A percentile compares a stretch with the other conserved stretches of the same genome.
Evolutionary conservation across 2,113 vertebrate species (phyloP).

Genomic region (Tringa solitaria): DNA sequence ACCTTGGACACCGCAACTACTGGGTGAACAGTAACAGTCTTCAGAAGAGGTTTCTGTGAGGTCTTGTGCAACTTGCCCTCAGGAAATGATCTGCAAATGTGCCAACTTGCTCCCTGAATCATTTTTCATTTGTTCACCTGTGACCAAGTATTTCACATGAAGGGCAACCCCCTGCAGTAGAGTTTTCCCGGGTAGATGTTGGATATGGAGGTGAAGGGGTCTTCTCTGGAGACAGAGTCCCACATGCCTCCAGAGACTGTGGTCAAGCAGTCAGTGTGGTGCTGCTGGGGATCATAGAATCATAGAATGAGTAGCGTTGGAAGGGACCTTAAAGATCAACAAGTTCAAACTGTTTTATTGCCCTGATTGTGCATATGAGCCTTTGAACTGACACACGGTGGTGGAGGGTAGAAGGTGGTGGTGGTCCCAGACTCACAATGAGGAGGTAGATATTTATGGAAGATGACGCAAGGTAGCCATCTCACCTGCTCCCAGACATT

Average conservation of each 20-base stretch:
- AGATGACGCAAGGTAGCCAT: no score
- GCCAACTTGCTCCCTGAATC: not conserved
- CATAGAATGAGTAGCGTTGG: no score
- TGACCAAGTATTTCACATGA: not conserved
- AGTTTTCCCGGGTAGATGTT: not conserved
- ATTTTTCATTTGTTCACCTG: not conserved
- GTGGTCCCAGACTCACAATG: no score
- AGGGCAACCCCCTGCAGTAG: rapidly evolving
- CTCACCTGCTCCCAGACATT: no score
- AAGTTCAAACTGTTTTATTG: no score
- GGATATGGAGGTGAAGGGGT: not conserved
- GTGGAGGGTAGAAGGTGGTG: no score
- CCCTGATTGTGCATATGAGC: no score
- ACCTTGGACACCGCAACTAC: not conserved
- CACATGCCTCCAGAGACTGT: not conserved
- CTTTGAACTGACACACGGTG: no score
- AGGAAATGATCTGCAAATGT: not conserved
- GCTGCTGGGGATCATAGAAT: not conserved
- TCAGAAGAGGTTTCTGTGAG: not conserved
- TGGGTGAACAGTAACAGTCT: not conserved
- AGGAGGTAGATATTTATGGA: no score
- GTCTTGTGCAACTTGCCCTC: not conserved
- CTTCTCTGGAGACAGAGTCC: not conserved
- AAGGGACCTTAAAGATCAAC: no score
- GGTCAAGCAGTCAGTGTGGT: not conserved